phyloP scores from a whole-genome alignment of 2,113 vertebrate genomes.

The Holacanthus passer region DNA sequence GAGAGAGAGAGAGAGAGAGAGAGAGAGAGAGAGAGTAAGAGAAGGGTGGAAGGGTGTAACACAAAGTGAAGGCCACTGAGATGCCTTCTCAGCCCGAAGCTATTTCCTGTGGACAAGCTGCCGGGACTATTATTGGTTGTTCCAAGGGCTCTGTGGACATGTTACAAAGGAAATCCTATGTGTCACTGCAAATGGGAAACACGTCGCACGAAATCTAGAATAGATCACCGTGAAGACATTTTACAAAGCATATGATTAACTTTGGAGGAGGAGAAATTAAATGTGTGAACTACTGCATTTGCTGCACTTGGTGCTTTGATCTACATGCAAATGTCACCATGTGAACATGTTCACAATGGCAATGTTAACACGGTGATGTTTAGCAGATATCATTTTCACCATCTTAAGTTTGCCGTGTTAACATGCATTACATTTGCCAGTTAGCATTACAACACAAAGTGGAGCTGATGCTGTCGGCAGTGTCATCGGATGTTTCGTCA shows the following conservation, averaged over 20 bases:
- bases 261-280: neutral
- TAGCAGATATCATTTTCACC: neutral
- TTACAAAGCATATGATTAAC: neutral
- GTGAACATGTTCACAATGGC: neutral
- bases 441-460: neutral
- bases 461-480: too few species aligned
- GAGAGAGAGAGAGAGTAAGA: conserved; percentile 10
- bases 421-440: neutral
- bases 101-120: conserved; percentile 76
- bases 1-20: neutral
- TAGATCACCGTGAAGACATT: neutral
- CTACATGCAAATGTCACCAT: neutral
- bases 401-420: neutral
- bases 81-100: conserved; percentile 66
- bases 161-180: conserved; percentile 49
- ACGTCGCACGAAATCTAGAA: neutral
- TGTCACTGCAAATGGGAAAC: conserved; percentile 28
- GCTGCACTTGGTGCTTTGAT: neutral
- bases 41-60: conserved; percentile 58
- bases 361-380: neutral
- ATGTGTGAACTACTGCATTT: neutral
- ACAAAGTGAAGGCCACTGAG: conserved; percentile 64
- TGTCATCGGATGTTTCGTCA: neutral
- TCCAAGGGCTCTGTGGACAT: conserved; percentile 37
- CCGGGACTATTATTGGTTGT: conserved; percentile 47